Evolutionary conservation across 2,888 invertebrate species (phyloP).

Genomic region (Didymodactylos carnosus): DNA sequence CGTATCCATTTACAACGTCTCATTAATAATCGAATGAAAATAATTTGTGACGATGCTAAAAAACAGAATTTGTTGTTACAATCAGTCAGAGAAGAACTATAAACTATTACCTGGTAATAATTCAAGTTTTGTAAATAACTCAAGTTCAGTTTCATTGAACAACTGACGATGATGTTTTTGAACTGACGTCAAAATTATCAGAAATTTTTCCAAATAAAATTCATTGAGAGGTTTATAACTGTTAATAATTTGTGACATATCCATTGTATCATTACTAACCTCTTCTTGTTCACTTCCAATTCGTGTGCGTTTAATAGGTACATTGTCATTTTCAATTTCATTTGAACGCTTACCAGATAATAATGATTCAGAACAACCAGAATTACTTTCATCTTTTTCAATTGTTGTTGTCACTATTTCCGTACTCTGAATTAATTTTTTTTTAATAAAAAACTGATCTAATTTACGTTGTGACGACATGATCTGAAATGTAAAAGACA

Average conservation of each 20-base stretch:
- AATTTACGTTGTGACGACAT: background rate
- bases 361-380: background rate
- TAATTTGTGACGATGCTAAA: background rate
- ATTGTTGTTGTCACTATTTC: background rate
- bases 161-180: background rate
- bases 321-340: background rate
- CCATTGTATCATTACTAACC: background rate
- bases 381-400: background rate
- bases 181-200: background rate
- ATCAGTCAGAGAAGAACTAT: background rate
- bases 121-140: background rate
- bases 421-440: too few species aligned
- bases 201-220: background rate
- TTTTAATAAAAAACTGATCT: background rate
- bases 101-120: background rate
- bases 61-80: background rate
- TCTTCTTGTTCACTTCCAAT: background rate
- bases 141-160: background rate
- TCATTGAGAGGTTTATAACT: background rate
- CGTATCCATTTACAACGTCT: background rate
- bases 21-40: background rate
- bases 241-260: background rate
- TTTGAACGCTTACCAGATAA: background rate
- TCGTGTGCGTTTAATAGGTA: too few species aligned
- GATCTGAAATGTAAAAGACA: too few species aligned